Conservation (phyloP, 2,888 invertebrate genomes). For the Nephrotoma flavescens region DNA sequence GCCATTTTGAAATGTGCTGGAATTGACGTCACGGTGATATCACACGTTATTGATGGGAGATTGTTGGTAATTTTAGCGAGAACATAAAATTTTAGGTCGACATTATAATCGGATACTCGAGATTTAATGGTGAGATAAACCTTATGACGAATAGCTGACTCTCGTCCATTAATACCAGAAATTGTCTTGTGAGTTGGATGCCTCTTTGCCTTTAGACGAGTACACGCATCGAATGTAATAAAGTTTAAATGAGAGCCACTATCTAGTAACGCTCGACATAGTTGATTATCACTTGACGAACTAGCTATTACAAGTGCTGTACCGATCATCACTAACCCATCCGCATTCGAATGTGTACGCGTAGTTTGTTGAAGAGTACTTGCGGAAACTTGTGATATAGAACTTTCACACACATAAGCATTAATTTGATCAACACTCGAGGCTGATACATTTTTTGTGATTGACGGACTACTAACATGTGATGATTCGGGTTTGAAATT, state of each 20-base stretch:
- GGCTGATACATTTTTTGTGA: too few relatives aligned
- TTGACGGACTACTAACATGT: too few relatives aligned
- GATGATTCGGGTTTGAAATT: too few relatives aligned
- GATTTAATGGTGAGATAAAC: neutral
- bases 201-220: neutral
- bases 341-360: too few relatives aligned
- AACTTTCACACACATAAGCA: too few relatives aligned
- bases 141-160: neutral
- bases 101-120: neutral
- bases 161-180: neutral
- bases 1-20: too few relatives aligned
- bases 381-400: too few relatives aligned
- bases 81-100: neutral
- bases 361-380: too few relatives aligned
- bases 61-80: neutral
- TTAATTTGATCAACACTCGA: too few relatives aligned
- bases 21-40: neutral
- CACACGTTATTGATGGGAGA: neutral
- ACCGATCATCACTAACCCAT: too few relatives aligned
- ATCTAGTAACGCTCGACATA: neutral
- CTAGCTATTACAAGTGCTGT: too few relatives aligned
- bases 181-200: neutral
- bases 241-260: neutral
- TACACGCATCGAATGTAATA: neutral
- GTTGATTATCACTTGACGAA: too few relatives aligned